These are phyloP conservation scores for Mola mola DNA, from an alignment of 2,113 vertebrate genomes.

Conservation along the genomic window DNA sequence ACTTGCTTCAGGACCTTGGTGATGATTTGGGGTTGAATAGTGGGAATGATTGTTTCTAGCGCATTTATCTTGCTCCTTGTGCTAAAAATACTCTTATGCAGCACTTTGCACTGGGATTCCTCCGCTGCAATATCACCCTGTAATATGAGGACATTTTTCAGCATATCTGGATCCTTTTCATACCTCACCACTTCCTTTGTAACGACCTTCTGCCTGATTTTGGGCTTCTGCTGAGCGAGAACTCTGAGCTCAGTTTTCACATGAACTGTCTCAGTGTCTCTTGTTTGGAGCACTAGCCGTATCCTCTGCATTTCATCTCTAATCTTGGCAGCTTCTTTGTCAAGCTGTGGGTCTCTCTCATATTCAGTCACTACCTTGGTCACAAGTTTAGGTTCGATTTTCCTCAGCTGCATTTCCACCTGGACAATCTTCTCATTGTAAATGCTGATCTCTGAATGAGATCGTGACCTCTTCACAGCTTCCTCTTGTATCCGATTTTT, in stretches of 20 bases:
- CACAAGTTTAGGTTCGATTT: constrained; percentile 84
- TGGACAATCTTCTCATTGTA: constrained; percentile 78
- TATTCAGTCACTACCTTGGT: constrained; percentile 93
- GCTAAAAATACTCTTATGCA: constrained; percentile 78
- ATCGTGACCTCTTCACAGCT: constrained; percentile 73
- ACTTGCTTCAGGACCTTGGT: constrained; percentile 91
- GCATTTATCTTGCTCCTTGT: constrained; percentile 84
- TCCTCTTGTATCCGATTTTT: constrained; percentile 82
- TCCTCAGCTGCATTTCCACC: constrained; percentile 81
- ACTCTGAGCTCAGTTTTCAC: constrained; percentile 84
- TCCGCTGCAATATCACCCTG: constrained; percentile 84
- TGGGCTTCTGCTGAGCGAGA: constrained; percentile 84
- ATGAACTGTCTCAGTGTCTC: constrained; percentile 73
- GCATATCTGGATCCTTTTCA: constrained; percentile 91
- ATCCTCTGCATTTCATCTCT: constrained; percentile 82
- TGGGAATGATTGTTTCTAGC: constrained; percentile 87
- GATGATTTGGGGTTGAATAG: constrained; percentile 89
- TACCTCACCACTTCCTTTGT: constrained; percentile 92
- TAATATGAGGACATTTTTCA: constrained; percentile 83
- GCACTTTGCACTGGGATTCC: constrained; percentile 68
- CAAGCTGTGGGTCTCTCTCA: constrained; percentile 89
- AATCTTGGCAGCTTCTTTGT: constrained; percentile 83
- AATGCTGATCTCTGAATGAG: constrained; percentile 80
- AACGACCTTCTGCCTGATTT: constrained; percentile 87
- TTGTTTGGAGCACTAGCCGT: constrained; percentile 73